Percentiles rank a stretch among this genome's conserved stretches.
These are phyloP conservation scores for Pholis gunnellus DNA, from an alignment of 2,113 vertebrate species.

Conservation along the genomic window DNA sequence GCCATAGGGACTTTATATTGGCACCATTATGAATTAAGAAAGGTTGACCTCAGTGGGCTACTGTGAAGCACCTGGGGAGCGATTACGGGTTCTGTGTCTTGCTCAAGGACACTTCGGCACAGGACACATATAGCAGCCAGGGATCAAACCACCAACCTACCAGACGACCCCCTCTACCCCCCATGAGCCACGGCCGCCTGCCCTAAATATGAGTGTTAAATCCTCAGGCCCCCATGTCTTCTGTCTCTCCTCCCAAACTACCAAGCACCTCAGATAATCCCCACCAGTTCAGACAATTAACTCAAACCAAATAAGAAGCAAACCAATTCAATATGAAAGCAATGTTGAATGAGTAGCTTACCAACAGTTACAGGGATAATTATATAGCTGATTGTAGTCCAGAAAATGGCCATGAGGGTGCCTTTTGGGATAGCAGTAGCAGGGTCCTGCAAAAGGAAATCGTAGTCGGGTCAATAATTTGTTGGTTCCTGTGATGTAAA, in stretches of 20 bases:
- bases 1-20: not conserved
- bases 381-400: slow-evolving; percentile 80
- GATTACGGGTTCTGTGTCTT: too few relatives aligned
- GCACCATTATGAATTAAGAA: not conserved
- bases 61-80: too few relatives aligned
- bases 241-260: not conserved
- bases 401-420: slow-evolving; percentile 81
- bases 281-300: not conserved
- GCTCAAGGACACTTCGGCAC: too few relatives aligned
- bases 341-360: slow-evolving; percentile 29
- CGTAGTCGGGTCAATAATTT: not conserved
- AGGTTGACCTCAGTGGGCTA: too few relatives aligned
- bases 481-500: not conserved
- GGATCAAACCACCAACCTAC: too few relatives aligned
- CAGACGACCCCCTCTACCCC: too few relatives aligned
- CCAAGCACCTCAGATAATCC: not conserved
- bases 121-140: too few relatives aligned
- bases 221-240: not conserved
- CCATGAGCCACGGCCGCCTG: not conserved
- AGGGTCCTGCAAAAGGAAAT: slow-evolving; percentile 71
- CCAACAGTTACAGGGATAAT: slow-evolving; percentile 75
- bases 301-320: not conserved
- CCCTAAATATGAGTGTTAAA: not conserved
- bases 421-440: slow-evolving; percentile 81
- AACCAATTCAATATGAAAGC: not conserved